phyloP scores from a whole-genome alignment of 2,797 vertebrate genomes.

The Chlorospingus semifuscus region DNA sequence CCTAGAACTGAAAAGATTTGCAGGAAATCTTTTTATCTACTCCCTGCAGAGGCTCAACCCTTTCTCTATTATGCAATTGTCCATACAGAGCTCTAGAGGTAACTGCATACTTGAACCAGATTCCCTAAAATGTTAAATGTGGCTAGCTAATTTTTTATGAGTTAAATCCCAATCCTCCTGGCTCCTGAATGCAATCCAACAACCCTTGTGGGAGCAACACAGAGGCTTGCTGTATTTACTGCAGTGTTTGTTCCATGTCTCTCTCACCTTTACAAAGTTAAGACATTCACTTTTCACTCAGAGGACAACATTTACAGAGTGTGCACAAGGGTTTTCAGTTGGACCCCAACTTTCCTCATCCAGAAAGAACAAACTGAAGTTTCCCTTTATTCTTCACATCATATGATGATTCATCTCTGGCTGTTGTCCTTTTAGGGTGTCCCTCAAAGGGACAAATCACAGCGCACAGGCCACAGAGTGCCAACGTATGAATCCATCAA shows the following conservation, averaged over 20 bases:
- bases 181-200: background rate
- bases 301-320: background rate
- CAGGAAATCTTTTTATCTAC: conserved; percentile 6
- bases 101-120: background rate
- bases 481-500: background rate
- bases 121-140: background rate
- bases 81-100: background rate
- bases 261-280: background rate
- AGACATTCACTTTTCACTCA: background rate
- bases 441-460: background rate
- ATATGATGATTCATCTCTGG: background rate
- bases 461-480: background rate
- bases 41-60: background rate
- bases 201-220: background rate
- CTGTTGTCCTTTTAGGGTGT: background rate
- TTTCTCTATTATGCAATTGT: background rate
- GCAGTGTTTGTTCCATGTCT: background rate
- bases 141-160: background rate
- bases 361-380: background rate
- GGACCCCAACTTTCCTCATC: background rate
- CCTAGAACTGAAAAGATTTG: background rate
- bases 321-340: background rate
- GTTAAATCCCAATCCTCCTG: background rate
- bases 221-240: background rate
- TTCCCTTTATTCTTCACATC: background rate